phyloP scores from a whole-genome alignment of 2,113 vertebrate genomes.

The Tricholaema leucomelas region DNA sequence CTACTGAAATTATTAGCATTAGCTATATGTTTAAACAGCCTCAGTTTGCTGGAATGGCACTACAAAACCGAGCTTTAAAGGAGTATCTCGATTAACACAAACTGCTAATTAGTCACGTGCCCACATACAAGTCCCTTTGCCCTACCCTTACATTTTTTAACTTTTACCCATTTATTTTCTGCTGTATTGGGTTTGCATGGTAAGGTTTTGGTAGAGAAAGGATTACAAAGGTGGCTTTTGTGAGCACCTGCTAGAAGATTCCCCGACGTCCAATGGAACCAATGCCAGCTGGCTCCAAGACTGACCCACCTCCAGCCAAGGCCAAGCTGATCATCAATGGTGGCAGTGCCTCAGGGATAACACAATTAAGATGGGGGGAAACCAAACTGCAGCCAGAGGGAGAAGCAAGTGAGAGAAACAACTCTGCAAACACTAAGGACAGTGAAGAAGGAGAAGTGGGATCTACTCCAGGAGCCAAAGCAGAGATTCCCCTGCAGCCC shows the following conservation, averaged over 20 bases:
- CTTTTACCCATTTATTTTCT: rapidly evolving
- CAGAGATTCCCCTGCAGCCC: too few relatives aligned
- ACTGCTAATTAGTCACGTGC: not conserved
- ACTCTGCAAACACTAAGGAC: too few relatives aligned
- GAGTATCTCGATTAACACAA: not conserved
- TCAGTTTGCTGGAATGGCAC: not conserved
- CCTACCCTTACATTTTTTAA: not conserved
- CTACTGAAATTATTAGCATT: not conserved
- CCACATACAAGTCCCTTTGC: not conserved
- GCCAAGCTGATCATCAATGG: rapidly evolving
- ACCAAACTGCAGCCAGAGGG: not conserved
- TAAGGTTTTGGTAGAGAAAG: not conserved
- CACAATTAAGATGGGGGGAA: too few relatives aligned
- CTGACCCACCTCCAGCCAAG: not conserved
- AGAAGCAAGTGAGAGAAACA: too few relatives aligned
- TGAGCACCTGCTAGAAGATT: not conserved
- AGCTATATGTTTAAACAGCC: not conserved
- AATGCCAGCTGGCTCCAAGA: not conserved
- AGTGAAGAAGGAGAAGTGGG: too few relatives aligned
- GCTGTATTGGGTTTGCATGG: not conserved
- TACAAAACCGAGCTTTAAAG: not conserved
- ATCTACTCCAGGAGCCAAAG: too few relatives aligned
- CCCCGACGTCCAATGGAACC: too few relatives aligned
- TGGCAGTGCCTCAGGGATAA: not conserved
- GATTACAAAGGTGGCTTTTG: not conserved